Base-by-base conservation (phyloP, 1,140 invertebrate species). In the Yoshiicerus persimilis region DNA sequence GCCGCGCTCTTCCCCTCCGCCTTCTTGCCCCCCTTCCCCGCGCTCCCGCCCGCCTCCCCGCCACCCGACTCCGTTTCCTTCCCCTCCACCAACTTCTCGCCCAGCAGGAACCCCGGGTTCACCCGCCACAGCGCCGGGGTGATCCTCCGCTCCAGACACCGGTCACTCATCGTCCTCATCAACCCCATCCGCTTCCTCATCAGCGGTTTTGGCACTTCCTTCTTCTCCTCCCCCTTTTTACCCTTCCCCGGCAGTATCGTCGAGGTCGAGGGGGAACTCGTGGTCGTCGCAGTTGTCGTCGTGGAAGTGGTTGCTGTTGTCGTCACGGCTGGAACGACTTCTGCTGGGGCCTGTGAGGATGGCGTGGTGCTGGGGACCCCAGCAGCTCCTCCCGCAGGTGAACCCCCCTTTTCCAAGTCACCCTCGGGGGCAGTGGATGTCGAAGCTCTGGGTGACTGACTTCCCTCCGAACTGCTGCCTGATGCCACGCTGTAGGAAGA, bases 141-240 rank as follows among this genome's bases (percentile, higher is more conserved):
- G 36, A 89, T 83, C 20, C 90, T 86, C 25, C 88, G 64, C 89
- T 89, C 89, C 23, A 90, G 75, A 87, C 89, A 90, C 13, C 47
- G 91, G 66, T 64, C 91, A 36, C 89, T 92, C 91, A 87, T 91
- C 86, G 87, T 90, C 86, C 91, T 75, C 89, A 91, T 91, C 86
- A 92, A 80, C 13, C 89, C 90, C 88, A 90, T 91, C 27, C 90
- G 84, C 32, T 90, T 90, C 36, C 90, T 84, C 10, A 90, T 85
- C 27, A 90, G 62, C 0, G 89, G 89, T 36, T 90, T 90, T 0
- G 89, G 75, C 47, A 84, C 84, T 30, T 70, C 34, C n/a, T 66
- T 83, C 13, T 87, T n/a, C 27, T 84, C 77, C 36, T 62, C 62
- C 86, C 10, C 23, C 38, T 83, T 84, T 36, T 83, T 87, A 25